Percentiles rank a stretch among this genome's conserved stretches.
phyloP scores from a whole-genome alignment of 2,888 invertebrate species.

The Tribolium freemani region DNA sequence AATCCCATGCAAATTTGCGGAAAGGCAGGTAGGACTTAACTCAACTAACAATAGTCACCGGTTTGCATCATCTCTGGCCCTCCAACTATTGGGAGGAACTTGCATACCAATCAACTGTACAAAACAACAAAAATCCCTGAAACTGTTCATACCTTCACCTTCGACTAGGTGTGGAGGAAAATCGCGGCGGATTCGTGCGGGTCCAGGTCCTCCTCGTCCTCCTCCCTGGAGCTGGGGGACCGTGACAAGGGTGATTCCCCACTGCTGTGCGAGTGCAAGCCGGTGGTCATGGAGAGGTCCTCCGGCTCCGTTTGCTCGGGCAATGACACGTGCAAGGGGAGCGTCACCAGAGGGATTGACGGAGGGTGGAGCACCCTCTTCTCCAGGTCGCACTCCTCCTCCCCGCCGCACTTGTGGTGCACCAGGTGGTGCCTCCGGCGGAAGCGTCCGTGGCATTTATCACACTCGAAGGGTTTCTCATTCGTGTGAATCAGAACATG shows the following conservation, averaged over 20 bases:
- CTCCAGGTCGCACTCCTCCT: slow-evolving; percentile 58
- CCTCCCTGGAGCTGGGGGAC: slow-evolving; percentile 66
- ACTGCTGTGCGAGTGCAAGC: slow-evolving; percentile 69
- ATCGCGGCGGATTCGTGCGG: slow-evolving; percentile 71
- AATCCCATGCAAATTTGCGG: no score
- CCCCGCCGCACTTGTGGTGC: slow-evolving; percentile 83
- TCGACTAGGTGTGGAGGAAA: slow-evolving; percentile 66
- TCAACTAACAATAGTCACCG: slow-evolving; percentile 7
- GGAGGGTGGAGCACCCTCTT: slow-evolving; percentile 71
- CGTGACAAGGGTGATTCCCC: slow-evolving; percentile 69
- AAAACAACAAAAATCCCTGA: slow-evolving; percentile 57
- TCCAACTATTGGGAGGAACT: slow-evolving; percentile 63
- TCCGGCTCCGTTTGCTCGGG: slow-evolving; percentile 94
- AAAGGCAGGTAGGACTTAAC: no score
- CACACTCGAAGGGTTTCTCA: slow-evolving; percentile 90
- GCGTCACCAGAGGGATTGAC: slow-evolving; percentile 63
- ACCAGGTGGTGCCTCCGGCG: slow-evolving; percentile 88
- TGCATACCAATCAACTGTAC: slow-evolving; percentile 65
- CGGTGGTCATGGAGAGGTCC: slow-evolving; percentile 83
- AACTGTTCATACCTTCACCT: slow-evolving; percentile 50
- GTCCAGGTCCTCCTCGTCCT: slow-evolving; percentile 70
- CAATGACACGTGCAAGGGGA: slow-evolving; percentile 63
- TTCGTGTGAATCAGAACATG: slow-evolving; percentile 91
- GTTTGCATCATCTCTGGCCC: slow-evolving; percentile 35
- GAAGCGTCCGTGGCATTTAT: slow-evolving; percentile 82